A percentile compares a stretch with the other conserved stretches of the same genome.
These are phyloP conservation scores for Caenorhabditis uteleia DNA, from an alignment of 2,888 invertebrate genomes.

Conservation along the genomic window DNA sequence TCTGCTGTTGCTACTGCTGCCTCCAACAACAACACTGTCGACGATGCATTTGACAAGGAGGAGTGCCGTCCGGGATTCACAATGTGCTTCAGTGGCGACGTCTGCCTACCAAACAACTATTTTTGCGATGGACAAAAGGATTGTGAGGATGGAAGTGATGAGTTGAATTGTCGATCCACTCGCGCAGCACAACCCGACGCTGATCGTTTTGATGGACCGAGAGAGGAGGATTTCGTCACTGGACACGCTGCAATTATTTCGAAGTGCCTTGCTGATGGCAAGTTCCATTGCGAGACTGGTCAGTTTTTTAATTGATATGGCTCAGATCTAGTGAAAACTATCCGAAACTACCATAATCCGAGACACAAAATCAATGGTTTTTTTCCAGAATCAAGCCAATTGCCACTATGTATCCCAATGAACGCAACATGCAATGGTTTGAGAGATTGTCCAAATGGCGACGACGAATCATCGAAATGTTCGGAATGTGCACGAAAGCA, in stretches of 20 bases:
- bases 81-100: conserved; percentile 12
- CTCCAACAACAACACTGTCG: neutral
- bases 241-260: conserved; percentile 1
- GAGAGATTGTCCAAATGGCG: conserved; percentile 68
- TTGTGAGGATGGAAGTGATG: conserved; percentile 47
- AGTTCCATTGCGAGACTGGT: conserved; percentile 5
- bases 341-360: neutral
- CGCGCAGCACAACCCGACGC: neutral
- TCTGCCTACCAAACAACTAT: conserved; percentile 40
- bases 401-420: conserved; percentile 33
- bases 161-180: conserved; percentile 23
- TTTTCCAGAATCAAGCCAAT: neutral
- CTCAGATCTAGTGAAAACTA: too few species aligned
- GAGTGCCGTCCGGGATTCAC: conserved; percentile 4
- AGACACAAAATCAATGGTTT: neutral
- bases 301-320: neutral
- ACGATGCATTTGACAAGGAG: neutral
- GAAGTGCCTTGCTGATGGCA: neutral
- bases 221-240: conserved; percentile 1
- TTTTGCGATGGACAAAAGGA: conserved; percentile 43
- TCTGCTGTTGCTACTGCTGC: neutral
- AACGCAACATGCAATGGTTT: conserved; percentile 66
- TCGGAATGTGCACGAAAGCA: conserved; percentile 23
- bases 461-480: conserved; percentile 67
- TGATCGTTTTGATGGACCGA: neutral